A percentile compares a stretch with the other conserved stretches of the same genome.
phyloP scores from a whole-genome alignment of 2,797 vertebrate species.

The Poeciliopsis paucimaculata region DNA sequence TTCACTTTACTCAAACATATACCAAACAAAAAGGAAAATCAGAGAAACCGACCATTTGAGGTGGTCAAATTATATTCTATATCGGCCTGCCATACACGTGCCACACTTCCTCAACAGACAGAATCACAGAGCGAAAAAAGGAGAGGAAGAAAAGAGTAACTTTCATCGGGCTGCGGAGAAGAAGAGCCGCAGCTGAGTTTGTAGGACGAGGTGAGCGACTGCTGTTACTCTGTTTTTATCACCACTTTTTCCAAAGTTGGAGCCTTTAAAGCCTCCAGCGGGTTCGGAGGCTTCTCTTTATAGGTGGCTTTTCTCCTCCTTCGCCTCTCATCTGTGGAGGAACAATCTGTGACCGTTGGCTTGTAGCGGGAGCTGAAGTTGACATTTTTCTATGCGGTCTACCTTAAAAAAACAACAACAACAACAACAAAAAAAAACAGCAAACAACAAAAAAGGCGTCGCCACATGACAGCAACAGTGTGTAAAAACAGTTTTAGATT shows the following conservation, averaged over 20 bases:
- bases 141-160: slow-evolving; percentile 50
- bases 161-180: slow-evolving; percentile 30
- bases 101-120: slow-evolving; percentile 81
- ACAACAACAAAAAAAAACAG: too few species aligned
- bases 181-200: slow-evolving; percentile 12
- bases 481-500: not conserved
- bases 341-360: slow-evolving; percentile 18
- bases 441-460: not conserved
- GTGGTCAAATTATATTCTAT: not conserved
- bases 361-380: slow-evolving; percentile 14
- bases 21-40: too few species aligned
- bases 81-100: slow-evolving; percentile 9
- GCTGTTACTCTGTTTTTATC: not conserved
- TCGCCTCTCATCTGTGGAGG: slow-evolving; percentile 15
- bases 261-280: not conserved
- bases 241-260: not conserved
- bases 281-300: not conserved
- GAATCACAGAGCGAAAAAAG: slow-evolving; percentile 65
- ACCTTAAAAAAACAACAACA: too few species aligned
- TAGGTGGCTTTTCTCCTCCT: not conserved
- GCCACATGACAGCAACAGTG: not conserved
- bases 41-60: too few species aligned
- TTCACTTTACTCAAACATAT: too few species aligned
- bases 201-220: slow-evolving; percentile 65
- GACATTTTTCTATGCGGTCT: not conserved